Evolutionary conservation across 1,140 invertebrate species (phyloP).

Genomic region (Vanessa atalanta): DNA sequence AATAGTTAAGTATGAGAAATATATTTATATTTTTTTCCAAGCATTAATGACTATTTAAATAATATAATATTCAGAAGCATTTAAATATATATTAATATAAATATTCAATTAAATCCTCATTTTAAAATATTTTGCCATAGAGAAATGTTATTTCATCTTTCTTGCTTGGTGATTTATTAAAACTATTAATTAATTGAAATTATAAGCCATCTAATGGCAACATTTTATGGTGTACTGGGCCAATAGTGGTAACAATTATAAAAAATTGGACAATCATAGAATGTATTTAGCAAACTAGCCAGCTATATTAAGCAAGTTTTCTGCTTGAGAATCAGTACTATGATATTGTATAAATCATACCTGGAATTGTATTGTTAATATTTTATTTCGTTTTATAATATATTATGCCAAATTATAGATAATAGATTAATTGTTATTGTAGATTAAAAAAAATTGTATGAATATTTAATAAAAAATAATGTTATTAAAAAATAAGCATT

Average conservation of each 20-base stretch:
- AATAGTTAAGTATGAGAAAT: not conserved
- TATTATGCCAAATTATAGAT: not conserved
- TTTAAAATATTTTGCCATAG: not conserved
- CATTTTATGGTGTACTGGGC: too few relatives aligned
- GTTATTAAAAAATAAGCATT: slow-evolving; percentile 6
- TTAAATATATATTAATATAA: slow-evolving; percentile 5
- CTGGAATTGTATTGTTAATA: not conserved
- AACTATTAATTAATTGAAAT: too few relatives aligned
- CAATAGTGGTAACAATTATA: too few relatives aligned
- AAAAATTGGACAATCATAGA: too few relatives aligned
- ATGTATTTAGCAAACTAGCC: too few relatives aligned
- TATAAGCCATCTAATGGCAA: too few relatives aligned
- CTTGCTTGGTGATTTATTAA: too few relatives aligned
- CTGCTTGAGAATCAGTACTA: not conserved
- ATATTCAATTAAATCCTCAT: not conserved
- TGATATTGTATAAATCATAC: not conserved
- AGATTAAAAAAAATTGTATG: not conserved
- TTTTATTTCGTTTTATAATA: not conserved
- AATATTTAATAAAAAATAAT: not conserved
- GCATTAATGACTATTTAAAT: not conserved
- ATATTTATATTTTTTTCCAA: not conserved
- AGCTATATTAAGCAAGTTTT: too few relatives aligned
- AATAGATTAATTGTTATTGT: slow-evolving; percentile 5
- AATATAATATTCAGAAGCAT: not conserved
- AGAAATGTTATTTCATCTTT: not conserved